Evolutionary conservation across 2,888 invertebrate genomes (phyloP), one percentile per base, ranked within the genome.

Genomic region (Galeopsomyia nigrocyanea): DNA sequence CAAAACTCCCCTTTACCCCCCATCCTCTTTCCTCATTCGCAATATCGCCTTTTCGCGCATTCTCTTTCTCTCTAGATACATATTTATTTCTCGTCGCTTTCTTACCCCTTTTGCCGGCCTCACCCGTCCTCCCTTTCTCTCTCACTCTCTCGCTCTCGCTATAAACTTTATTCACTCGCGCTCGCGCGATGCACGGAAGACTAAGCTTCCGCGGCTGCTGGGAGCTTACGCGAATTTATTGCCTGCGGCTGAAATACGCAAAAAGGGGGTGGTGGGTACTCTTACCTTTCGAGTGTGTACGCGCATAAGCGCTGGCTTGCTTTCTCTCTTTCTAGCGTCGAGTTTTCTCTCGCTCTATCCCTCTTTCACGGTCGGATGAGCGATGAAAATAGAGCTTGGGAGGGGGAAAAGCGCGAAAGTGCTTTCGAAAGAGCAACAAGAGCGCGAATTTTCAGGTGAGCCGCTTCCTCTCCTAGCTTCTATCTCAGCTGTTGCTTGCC

Each of bases 201-300:
- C 69, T 77, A 75, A 75, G 74, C 74, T 74, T 74, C 70, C 74
- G 69, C 72, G 73, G 70, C 39, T 39, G 39, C 39, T 39, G 75
- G 75, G 75, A 78, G 77, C 76, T 75, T 70, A 74, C 75, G 74
- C 67, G 77, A 77, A 78, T 78, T 78, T 78, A 78, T 78, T 73
- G 75, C 75, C 58, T 60, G 67, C 73, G 62, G 65, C 73, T 77
- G 73, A 78, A 77, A 75, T 78, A 75, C 77, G 76, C 75, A 71
- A 76, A 75, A 76, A 56, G 65, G 73, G 60, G 68, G 68, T 50
- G 55, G 60, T 39, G 39, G 51, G 46, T 17, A 50, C 58, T 51
- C 53, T 21, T 55, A 51, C 39, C 31, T 14, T n/a, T 16, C 55
- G 46, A 46, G 21, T 47, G 19, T 21, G 19, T 53, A 22, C 39